Percentiles rank a stretch among this genome's conserved stretches.
Conservation (phyloP, 2,888 invertebrate genomes). For the Rhingia campestris region DNA sequence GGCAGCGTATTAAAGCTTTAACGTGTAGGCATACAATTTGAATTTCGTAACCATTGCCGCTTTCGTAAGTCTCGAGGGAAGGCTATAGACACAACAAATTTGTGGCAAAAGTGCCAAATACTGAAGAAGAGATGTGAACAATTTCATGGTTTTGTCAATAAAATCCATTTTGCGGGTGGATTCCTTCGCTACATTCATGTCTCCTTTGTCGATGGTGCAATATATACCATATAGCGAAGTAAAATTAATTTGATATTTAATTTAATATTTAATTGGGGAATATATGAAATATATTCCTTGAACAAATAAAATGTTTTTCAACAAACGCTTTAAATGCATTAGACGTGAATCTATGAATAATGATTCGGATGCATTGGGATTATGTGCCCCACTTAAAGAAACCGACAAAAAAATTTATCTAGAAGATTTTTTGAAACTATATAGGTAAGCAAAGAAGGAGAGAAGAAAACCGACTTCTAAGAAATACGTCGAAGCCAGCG, state of each 20-base stretch:
- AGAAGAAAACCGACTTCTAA: too few relatives aligned
- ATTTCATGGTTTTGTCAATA: slow-evolving; percentile 20
- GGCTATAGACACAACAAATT: background rate
- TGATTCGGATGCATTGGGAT: too few relatives aligned
- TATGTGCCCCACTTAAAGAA: too few relatives aligned
- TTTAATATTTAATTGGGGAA: too few relatives aligned
- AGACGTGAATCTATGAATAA: too few relatives aligned
- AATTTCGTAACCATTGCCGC: slow-evolving; percentile 16
- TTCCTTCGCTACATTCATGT: slow-evolving; percentile 11
- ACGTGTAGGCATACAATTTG: slow-evolving; percentile 37
- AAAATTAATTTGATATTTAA: background rate
- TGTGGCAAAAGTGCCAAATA: background rate
- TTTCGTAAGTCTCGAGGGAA: background rate
- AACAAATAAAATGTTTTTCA: too few relatives aligned
- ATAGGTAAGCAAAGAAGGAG: too few relatives aligned
- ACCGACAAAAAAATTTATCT: too few relatives aligned
- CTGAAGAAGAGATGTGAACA: background rate
- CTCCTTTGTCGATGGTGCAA: background rate
- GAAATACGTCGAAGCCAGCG: too few relatives aligned
- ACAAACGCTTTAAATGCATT: too few relatives aligned
- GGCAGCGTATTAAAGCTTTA: slow-evolving; percentile 20
- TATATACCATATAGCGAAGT: background rate
- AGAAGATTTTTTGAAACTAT: too few relatives aligned
- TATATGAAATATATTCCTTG: too few relatives aligned
- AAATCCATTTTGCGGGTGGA: slow-evolving; percentile 20